Evolutionary conservation across 2,888 invertebrate species (phyloP).

Genomic region (Drosophila fulvimacula): DNA sequence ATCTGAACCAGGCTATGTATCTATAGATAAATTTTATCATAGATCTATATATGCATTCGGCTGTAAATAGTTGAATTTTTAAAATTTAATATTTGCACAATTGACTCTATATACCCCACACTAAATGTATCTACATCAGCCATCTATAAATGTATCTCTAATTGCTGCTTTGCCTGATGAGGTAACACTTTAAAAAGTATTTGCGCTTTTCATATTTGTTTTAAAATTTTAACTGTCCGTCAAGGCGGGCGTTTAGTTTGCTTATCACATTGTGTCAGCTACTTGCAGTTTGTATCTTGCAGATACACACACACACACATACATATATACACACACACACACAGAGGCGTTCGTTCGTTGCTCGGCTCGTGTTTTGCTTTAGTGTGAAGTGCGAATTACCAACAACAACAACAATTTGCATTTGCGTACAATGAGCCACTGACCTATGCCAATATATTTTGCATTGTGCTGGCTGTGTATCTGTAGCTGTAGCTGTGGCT

Average conservation of each 20-base stretch:
- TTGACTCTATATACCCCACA: background rate
- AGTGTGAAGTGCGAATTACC: constrained; percentile 76
- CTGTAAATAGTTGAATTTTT: no score
- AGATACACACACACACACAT: constrained; percentile 45
- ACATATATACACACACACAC: background rate
- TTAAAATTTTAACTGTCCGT: constrained; percentile 64
- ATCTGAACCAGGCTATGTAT: constrained; percentile 1
- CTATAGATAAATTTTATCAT: background rate
- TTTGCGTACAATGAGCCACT: constrained; percentile 84
- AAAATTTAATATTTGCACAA: constrained; percentile 13
- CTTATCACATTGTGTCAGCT: constrained; percentile 77
- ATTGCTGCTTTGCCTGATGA: constrained; percentile 47
- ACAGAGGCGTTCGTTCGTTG: background rate
- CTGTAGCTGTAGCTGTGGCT: constrained; percentile 36
- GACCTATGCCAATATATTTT: constrained; percentile 82
- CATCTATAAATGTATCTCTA: constrained; percentile 12
- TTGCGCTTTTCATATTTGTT: constrained; percentile 47
- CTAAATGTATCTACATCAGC: constrained; percentile 1
- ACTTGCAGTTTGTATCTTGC: constrained; percentile 72
- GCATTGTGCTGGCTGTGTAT: constrained; percentile 64
- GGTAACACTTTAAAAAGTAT: constrained; percentile 60
- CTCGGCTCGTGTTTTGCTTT: constrained; percentile 9
- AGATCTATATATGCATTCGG: background rate
- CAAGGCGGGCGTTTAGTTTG: constrained; percentile 71
- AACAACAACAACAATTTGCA: constrained; percentile 77